These are phyloP conservation scores for Diachasma alloeum DNA, from an alignment of 1,140 invertebrate species.

Conservation along the genomic window DNA sequence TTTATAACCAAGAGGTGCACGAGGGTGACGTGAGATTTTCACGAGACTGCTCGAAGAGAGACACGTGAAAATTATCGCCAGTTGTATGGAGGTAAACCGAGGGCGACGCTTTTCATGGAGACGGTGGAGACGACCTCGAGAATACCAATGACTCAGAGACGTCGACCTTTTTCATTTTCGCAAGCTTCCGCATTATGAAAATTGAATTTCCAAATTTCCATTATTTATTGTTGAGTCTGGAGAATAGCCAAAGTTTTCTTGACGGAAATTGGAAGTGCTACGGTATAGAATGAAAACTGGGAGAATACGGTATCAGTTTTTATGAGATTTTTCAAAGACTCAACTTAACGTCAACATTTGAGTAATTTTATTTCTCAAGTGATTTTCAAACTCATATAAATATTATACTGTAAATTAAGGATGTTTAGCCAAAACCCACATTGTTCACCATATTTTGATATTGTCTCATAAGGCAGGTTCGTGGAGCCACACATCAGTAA, in stretches of 20 bases:
- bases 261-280: background rate
- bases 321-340: background rate
- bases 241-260: constrained; percentile 29
- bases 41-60: background rate
- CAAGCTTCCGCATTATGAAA: constrained; percentile 44
- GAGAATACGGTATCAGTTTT: background rate
- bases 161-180: constrained; percentile 24
- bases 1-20: background rate
- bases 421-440: too few relatives aligned
- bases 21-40: background rate
- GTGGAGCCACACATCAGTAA: too few relatives aligned
- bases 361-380: too few relatives aligned
- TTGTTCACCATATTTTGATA: too few relatives aligned
- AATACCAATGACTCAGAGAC: constrained; percentile 23
- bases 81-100: background rate
- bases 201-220: constrained; percentile 51
- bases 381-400: too few relatives aligned
- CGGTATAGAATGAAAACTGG: background rate
- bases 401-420: too few relatives aligned
- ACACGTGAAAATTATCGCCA: background rate
- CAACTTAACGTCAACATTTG: background rate
- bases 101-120: background rate
- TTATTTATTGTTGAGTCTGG: constrained; percentile 51
- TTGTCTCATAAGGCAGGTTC: too few relatives aligned
- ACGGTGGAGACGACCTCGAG: background rate